Evolutionary conservation across 2,797 vertebrate species (phyloP), one percentile per base, ranked within the genome.

Genomic region (Ataeniobius toweri): DNA sequence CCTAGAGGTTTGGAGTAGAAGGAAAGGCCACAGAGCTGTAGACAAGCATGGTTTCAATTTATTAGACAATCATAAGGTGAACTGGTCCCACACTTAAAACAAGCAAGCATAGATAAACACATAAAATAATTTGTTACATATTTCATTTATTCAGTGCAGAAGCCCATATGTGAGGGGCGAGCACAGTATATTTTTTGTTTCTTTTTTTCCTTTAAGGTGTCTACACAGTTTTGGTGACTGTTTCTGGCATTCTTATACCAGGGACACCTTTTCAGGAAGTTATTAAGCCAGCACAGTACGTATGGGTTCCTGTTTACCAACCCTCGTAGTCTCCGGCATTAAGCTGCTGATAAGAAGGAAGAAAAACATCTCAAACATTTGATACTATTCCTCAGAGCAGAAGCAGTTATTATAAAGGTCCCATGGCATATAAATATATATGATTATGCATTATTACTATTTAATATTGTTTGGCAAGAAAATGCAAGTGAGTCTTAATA

Each of bases 1-100:
- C 85, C 91, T 92, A 80, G 6, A 78, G 89, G 81, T 10, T 22
- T 24, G 95, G 94, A 94, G 92, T 56, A 67, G 3, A 63, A 55
- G n/a, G 28, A 18, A 22, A 67, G 20, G 26, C 9, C n/a, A 0
- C 16, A 55, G 50, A 46, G 41, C 65, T 46, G 31, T 20, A 22
- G 61, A 65, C 28, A 20, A 4, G 16, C 7, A 20, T 22, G 31
- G 61, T 39, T 65, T 65, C 31, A 14, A 65, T 65, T 65, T 14
- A 6, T 22, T n/a, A 14, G 14, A n/a, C 28, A 28, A 1, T 51
- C 24, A 71, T 31, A 26, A 14, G 28, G 9, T 36, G 10, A 71
- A 51, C 70, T 31, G 26, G n/a, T 53, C 48, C n/a, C 26, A 12
- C 61, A 2, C 31, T 39, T 22, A 41, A 41, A 67, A 41, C 63